Evolutionary conservation across 2,888 invertebrate species (phyloP).

Genomic region (Hemistola chrysoprasaria): DNA sequence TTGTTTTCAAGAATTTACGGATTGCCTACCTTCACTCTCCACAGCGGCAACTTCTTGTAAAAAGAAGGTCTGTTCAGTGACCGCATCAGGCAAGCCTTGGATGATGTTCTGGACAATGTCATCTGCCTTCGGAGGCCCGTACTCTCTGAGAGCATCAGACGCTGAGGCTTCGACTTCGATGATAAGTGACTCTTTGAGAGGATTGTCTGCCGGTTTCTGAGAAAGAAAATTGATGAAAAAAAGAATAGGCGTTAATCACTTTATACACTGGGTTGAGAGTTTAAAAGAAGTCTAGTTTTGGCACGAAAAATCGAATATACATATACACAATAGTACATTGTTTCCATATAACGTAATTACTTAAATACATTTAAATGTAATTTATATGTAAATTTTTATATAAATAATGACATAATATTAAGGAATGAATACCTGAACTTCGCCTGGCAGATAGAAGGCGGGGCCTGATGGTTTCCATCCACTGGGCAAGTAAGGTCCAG

Average conservation of each 20-base stretch:
- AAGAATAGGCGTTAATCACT: background rate
- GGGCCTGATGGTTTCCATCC: constrained; percentile 72
- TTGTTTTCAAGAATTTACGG: too few species aligned
- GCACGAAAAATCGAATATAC: too few species aligned
- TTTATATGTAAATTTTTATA: too few species aligned
- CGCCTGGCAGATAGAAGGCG: constrained; percentile 63
- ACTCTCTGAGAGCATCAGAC: constrained; percentile 73
- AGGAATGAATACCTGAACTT: constrained; percentile 45
- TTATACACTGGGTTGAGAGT: too few species aligned
- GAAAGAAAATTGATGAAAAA: constrained; percentile 1
- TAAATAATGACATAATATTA: too few species aligned
- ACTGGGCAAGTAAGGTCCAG: constrained; percentile 71
- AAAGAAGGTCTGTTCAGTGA: constrained; percentile 54
- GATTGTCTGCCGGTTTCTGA: constrained; percentile 66
- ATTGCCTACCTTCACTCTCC: constrained; percentile 35
- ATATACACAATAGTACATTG: too few species aligned
- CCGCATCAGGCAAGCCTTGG: constrained; percentile 59
- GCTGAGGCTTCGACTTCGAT: constrained; percentile 69
- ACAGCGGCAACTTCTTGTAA: constrained; percentile 30
- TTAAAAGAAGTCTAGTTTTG: too few species aligned
- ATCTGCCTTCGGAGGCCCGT: constrained; percentile 68
- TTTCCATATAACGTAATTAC: too few species aligned
- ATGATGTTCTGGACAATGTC: constrained; percentile 46
- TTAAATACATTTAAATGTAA: too few species aligned
- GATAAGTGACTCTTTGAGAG: constrained; percentile 61